These are phyloP conservation scores for Stenopsyche tienmushanensis DNA, from an alignment of 1,140 invertebrate genomes.

Conservation along the genomic window DNA sequence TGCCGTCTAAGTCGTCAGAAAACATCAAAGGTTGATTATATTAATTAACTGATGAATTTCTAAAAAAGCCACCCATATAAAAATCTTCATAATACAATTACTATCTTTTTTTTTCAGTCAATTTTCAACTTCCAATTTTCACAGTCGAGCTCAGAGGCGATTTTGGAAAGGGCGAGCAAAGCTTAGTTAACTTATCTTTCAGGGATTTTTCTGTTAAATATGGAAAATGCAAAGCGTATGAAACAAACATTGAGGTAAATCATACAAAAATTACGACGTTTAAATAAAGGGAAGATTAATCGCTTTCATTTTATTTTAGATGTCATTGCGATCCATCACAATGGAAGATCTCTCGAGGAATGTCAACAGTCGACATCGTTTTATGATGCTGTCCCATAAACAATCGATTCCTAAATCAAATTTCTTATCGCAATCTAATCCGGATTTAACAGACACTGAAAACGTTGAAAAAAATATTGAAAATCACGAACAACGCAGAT, in stretches of 20 bases:
- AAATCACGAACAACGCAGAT: slow-evolving; percentile 41
- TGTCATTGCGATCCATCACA: slow-evolving; percentile 77
- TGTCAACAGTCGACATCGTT: slow-evolving; percentile 73
- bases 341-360: slow-evolving; percentile 87
- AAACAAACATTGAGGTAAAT: slow-evolving; percentile 67
- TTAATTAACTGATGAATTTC: too few species aligned
- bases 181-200: slow-evolving; percentile 79
- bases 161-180: slow-evolving; percentile 63
- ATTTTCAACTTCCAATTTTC: slow-evolving; percentile 71
- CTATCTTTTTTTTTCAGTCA: slow-evolving; percentile 52
- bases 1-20: slow-evolving; percentile 25
- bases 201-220: slow-evolving; percentile 77
- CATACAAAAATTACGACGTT: not conserved
- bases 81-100: too few species aligned
- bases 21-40: slow-evolving; percentile 35
- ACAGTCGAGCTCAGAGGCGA: slow-evolving; percentile 72
- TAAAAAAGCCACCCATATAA: too few species aligned
- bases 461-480: not conserved
- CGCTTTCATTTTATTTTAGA: slow-evolving; percentile 46
- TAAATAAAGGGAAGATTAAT: not conserved
- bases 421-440: slow-evolving; percentile 81
- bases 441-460: slow-evolving; percentile 60
- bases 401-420: slow-evolving; percentile 51
- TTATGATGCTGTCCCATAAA: slow-evolving; percentile 74
- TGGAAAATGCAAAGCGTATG: slow-evolving; percentile 63